A percentile compares a stretch with the other conserved stretches of the same genome.
phyloP scores from a whole-genome alignment of 2,888 invertebrate species.

The Dicroscelio sp. region DNA sequence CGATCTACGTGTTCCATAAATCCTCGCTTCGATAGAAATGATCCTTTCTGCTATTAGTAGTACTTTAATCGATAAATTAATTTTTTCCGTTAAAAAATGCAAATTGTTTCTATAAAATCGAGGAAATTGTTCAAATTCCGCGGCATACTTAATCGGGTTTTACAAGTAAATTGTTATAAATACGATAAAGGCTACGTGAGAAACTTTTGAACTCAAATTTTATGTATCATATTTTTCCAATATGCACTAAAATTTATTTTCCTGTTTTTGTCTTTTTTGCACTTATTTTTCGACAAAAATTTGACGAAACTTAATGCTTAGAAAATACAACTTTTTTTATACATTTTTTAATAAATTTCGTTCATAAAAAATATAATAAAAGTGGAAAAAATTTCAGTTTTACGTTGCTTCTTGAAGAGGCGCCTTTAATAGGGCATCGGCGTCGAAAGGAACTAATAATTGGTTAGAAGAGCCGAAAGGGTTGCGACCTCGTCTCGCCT shows the following conservation, averaged over 20 bases:
- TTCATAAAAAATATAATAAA: too few species aligned
- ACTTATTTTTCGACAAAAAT: too few species aligned
- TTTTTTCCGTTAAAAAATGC: constrained; percentile 18
- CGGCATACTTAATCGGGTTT: too few species aligned
- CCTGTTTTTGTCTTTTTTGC: too few species aligned
- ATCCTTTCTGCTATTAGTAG: not conserved
- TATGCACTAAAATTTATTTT: too few species aligned
- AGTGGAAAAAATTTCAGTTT: too few species aligned
- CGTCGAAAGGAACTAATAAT: constrained; percentile 80
- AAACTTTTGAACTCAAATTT: too few species aligned
- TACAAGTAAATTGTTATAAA: too few species aligned
- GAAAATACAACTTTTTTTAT: not conserved
- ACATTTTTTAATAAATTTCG: too few species aligned
- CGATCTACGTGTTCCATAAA: constrained; percentile 54
- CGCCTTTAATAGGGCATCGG: constrained; percentile 65
- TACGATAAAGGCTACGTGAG: too few species aligned
- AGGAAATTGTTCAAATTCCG: not conserved
- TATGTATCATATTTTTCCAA: too few species aligned
- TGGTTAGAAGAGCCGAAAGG: constrained; percentile 81
- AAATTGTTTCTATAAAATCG: not conserved
- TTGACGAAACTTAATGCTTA: not conserved
- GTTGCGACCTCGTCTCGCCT: constrained; percentile 84
- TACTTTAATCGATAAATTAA: constrained; percentile 6
- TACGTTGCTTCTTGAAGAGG: constrained; percentile 54
- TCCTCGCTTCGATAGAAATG: constrained; percentile 41